Base-by-base conservation (phyloP, 1,140 invertebrate species). In the Tetragnatha versicolor region DNA sequence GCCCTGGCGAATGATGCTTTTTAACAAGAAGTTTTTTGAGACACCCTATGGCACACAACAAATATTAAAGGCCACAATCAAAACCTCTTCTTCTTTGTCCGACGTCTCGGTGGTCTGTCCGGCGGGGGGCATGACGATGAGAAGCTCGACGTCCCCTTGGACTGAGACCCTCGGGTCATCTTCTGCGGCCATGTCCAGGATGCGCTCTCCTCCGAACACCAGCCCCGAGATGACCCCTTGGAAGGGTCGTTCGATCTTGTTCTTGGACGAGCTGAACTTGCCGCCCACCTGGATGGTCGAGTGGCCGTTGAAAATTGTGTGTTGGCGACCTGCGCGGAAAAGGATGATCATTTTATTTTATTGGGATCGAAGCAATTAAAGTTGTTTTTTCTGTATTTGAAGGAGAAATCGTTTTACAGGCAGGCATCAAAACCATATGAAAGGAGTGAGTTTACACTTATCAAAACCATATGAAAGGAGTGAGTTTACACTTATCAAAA, bases 261-360 rank as follows among this genome's bases (percentile, higher is more conserved):
- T 87, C 79, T 89, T 88, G 35, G 89, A 89, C 68, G 87, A 85
- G 83, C 91, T 92, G 88, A 91, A 91, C 81, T 92, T 92, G 6
- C 95, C 95, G 20, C 96, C 96, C n/a, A 97, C 90, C 83, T 94
- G 92, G 63, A 98, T 92, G 25, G 90, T 91, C 10, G 94, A 93
- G 88, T 97, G 95, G 82, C 91, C 92, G 87, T 98, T 97, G 87
- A 98, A 98, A 25, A 96, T 93, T 55, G 91, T 92, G 58, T 94
- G 89, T 82, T 97, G 94, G 82, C 92, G 90, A 70, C 94, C 95
- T 95, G 85, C 5, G 29, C 7, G 27, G 2, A 25, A 65, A n/a
- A n/a, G n/a, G n/a, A n/a, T n/a, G n/a, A n/a, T n/a, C n/a, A n/a
- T n/a, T n/a, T n/a, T n/a, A n/a, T n/a, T n/a, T n/a, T n/a, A n/a